Percentiles rank a stretch among this genome's conserved stretches.
Evolutionary conservation across 1,140 invertebrate species (phyloP).

Genomic region (Philopotamus ludificatus): DNA sequence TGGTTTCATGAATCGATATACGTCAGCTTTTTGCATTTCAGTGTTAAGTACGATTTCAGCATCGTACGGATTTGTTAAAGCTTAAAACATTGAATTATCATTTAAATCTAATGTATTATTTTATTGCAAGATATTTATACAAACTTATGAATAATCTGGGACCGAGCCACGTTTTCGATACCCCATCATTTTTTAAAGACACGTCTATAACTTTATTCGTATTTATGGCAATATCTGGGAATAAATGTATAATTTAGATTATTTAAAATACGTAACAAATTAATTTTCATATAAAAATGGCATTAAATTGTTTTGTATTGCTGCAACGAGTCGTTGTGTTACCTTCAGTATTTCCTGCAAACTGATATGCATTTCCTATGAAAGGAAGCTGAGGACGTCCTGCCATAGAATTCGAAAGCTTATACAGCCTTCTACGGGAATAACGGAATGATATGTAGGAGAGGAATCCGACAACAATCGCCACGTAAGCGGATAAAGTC

Average conservation of each 20-base stretch:
- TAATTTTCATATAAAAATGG: too few relatives aligned
- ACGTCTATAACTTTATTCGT: not conserved
- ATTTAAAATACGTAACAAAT: too few relatives aligned
- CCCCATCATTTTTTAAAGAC: slow-evolving; percentile 1
- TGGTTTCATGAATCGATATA: slow-evolving; percentile 71
- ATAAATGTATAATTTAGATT: too few relatives aligned
- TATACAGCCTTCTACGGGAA: slow-evolving; percentile 20
- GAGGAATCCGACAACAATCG: slow-evolving; percentile 5
- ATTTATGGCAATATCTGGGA: slow-evolving; percentile 17
- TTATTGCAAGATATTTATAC: too few relatives aligned
- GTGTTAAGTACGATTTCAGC: slow-evolving; percentile 43
- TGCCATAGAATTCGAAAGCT: slow-evolving; percentile 10
- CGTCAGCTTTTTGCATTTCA: slow-evolving; percentile 62
- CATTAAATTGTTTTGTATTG: too few relatives aligned
- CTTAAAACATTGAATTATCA: too few relatives aligned
- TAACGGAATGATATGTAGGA: slow-evolving; percentile 5
- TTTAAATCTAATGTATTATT: too few relatives aligned
- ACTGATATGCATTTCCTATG: slow-evolving; percentile 30
- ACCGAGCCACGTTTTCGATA: slow-evolving; percentile 19
- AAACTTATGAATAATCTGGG: slow-evolving; percentile 18
- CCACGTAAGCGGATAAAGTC: slow-evolving; percentile 2
- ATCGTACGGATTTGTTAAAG: too few relatives aligned
- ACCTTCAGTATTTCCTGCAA: slow-evolving; percentile 27
- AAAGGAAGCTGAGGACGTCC: slow-evolving; percentile 13
- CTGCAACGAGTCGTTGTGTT: too few relatives aligned